Evolutionary conservation across 2,888 invertebrate genomes (phyloP).

Genomic region (Prenolepis imparis): DNA sequence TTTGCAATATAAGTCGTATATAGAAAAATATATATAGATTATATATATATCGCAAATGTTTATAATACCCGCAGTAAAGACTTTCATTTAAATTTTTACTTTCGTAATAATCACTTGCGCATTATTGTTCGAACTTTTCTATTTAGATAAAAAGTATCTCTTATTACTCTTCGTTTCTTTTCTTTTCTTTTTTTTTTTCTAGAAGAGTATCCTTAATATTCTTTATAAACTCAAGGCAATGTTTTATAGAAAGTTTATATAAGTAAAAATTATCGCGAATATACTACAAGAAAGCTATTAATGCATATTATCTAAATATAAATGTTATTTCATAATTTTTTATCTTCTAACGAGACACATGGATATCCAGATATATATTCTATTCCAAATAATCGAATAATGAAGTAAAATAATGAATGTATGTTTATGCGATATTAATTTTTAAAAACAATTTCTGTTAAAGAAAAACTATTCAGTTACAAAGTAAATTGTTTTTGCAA

Average conservation of each 20-base stretch:
- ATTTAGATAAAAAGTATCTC: background rate
- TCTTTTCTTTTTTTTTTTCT: background rate
- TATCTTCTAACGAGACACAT: constrained; percentile 15
- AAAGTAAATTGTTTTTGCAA: background rate
- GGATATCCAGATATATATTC: background rate
- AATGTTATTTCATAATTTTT: constrained; percentile 17
- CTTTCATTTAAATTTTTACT: constrained; percentile 44
- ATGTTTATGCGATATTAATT: background rate
- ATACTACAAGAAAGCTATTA: constrained; percentile 36
- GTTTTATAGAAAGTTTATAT: constrained; percentile 10
- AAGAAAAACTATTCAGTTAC: background rate
- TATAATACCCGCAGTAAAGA: constrained; percentile 34
- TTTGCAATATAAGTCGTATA: constrained; percentile 55
- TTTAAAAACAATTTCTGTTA: background rate
- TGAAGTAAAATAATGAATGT: constrained; percentile 4
- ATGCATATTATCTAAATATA: constrained; percentile 13
- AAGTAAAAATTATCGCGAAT: constrained; percentile 19
- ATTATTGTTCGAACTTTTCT: constrained; percentile 24
- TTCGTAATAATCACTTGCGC: constrained; percentile 34
- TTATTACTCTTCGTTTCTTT: background rate
- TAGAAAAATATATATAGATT: constrained; percentile 66
- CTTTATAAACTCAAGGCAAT: background rate
- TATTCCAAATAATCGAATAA: background rate
- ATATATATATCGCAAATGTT: constrained; percentile 42
- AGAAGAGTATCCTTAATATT: constrained; percentile 2